Conservation (phyloP, 2,888 invertebrate genomes). For the Myopa testacea region DNA sequence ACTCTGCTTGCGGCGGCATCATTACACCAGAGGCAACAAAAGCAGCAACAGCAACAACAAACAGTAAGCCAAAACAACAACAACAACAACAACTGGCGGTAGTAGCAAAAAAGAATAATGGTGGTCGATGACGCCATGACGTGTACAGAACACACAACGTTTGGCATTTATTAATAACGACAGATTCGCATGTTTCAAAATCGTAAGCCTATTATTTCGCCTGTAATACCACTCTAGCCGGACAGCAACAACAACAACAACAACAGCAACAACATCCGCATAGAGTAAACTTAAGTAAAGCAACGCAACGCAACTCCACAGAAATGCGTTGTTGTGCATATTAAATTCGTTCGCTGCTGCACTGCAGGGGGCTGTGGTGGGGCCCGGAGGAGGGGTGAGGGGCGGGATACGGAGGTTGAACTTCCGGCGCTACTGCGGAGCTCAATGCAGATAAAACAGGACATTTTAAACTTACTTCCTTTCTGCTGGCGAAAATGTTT, state of each 20-base stretch:
- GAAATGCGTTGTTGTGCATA: constrained; percentile 22
- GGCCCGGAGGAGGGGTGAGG: too few species aligned
- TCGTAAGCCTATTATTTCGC: constrained; percentile 49
- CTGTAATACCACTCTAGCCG: constrained; percentile 36
- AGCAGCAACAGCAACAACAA: neutral
- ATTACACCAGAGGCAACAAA: too few species aligned
- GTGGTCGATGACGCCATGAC: neutral
- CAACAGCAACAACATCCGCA: constrained; percentile 2
- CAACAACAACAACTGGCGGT: neutral
- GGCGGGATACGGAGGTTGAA: too few species aligned
- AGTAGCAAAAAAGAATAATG: neutral
- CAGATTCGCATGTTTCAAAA: constrained; percentile 52
- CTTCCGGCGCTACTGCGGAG: neutral
- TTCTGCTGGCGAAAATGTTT: neutral
- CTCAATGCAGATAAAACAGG: constrained; percentile 15
- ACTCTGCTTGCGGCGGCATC: too few species aligned
- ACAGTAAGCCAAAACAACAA: neutral
- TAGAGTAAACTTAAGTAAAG: neutral
- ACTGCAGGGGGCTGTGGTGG: constrained; percentile 5
- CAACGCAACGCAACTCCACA: neutral
- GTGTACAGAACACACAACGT: neutral
- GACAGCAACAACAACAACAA: constrained; percentile 19
- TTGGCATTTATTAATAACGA: constrained; percentile 45
- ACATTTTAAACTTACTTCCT: constrained; percentile 19
- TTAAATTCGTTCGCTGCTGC: constrained; percentile 23